Conservation (phyloP, 2,797 vertebrate genomes). For the Sebastes trivittatus region DNA sequence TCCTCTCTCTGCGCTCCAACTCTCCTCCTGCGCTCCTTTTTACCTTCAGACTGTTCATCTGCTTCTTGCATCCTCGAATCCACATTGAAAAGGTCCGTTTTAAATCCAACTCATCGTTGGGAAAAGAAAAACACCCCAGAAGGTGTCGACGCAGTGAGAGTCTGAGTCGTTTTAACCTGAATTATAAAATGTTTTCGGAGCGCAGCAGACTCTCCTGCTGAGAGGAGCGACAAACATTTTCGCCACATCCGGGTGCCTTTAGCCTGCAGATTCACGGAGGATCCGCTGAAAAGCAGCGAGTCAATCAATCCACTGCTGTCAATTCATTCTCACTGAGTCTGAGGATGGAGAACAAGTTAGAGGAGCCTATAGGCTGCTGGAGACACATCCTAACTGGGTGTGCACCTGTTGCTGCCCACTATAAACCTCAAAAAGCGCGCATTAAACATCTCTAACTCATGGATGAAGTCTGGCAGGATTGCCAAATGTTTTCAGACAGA, state of each 20-base stretch:
- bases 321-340: conserved; percentile 8
- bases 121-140: conserved; percentile 30
- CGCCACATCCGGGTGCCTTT: conserved; percentile 91
- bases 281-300: conserved; percentile 46
- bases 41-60: conserved; percentile 85
- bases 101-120: conserved; percentile 70
- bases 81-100: conserved; percentile 79
- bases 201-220: conserved; percentile 52
- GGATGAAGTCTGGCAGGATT: neutral
- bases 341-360: conserved; percentile 14
- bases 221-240: conserved; percentile 83
- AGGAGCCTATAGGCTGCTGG: neutral
- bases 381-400: neutral
- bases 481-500: neutral
- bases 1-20: conserved; percentile 27
- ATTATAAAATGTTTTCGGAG: conserved; percentile 52
- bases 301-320: conserved; percentile 50
- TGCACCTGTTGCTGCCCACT: conserved; percentile 45
- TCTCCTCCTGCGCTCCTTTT: conserved; percentile 60
- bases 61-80: conserved; percentile 83
- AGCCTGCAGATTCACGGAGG: conserved; percentile 68
- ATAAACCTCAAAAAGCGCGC: neutral
- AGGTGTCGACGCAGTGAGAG: conserved; percentile 40
- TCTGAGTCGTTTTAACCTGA: conserved; percentile 31
- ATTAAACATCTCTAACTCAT: neutral